Percentiles rank a stretch among this genome's conserved stretches.
phyloP scores from a whole-genome alignment of 2,888 invertebrate genomes.

The Anodontia alba region DNA sequence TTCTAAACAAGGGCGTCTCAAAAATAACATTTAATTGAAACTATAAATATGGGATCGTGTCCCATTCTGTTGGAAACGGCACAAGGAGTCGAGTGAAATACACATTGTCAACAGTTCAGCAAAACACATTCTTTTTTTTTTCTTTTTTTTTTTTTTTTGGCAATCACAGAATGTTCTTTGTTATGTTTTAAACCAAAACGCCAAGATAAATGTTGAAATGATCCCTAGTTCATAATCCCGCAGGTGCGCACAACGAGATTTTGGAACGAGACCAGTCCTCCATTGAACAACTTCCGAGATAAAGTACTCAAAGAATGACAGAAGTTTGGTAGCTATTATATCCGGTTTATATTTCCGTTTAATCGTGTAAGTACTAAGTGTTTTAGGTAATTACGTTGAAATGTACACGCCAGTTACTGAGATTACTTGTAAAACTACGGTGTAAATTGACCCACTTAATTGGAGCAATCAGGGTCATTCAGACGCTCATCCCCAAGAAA shows the following conservation, averaged over 20 bases:
- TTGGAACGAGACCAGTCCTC: constrained; percentile 7
- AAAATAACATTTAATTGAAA: too few relatives aligned
- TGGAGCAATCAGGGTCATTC: constrained; percentile 28
- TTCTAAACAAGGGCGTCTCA: too few relatives aligned
- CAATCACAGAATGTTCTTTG: too few relatives aligned
- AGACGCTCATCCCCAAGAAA: constrained; percentile 45
- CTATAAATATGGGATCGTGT: too few relatives aligned
- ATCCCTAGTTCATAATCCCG: background rate
- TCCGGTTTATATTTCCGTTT: constrained; percentile 53
- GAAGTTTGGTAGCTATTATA: constrained; percentile 35
- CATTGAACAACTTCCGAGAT: constrained; percentile 9
- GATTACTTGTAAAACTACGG: background rate
- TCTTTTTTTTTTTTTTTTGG: too few relatives aligned
- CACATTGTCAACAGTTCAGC: too few relatives aligned
- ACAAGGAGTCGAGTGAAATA: too few relatives aligned
- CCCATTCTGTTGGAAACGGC: too few relatives aligned
- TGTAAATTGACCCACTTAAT: background rate
- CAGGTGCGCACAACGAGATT: constrained; percentile 9
- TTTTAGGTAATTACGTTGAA: background rate
- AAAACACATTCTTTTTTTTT: too few relatives aligned
- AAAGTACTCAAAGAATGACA: constrained; percentile 67
- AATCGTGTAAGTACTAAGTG: constrained; percentile 45
- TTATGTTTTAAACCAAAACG: too few relatives aligned
- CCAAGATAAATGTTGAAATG: background rate
- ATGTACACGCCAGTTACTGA: background rate